phyloP scores from a whole-genome alignment of 2,888 invertebrate genomes.

The Clepsis dumicolana region DNA sequence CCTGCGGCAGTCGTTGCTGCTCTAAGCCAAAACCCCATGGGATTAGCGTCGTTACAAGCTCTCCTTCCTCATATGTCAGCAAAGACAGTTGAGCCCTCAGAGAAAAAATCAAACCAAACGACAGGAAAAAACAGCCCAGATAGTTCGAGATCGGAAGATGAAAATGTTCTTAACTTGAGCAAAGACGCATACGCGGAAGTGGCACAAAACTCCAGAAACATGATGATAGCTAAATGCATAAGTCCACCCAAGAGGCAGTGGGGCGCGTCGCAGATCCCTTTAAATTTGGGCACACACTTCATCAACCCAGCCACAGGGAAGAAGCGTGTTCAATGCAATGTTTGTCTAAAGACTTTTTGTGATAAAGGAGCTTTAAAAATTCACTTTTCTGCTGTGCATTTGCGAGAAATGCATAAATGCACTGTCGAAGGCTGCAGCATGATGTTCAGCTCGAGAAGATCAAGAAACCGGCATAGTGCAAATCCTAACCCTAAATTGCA shows the following conservation, averaged over 20 bases:
- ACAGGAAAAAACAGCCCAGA: slow-evolving; percentile 65
- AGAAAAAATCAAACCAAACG: slow-evolving; percentile 72
- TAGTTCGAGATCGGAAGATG: slow-evolving; percentile 70
- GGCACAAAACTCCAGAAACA: slow-evolving; percentile 76
- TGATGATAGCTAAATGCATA: slow-evolving; percentile 87
- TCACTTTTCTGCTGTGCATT: slow-evolving; percentile 99
- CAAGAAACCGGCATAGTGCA: slow-evolving; percentile 98
- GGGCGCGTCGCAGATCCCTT: slow-evolving; percentile 91
- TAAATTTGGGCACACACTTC: slow-evolving; percentile 95
- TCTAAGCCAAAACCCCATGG: slow-evolving; percentile 86
- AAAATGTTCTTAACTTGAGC: slow-evolving; percentile 79
- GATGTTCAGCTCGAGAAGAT: slow-evolving; percentile 99
- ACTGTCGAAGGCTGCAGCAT: slow-evolving; percentile 99
- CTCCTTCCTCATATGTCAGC: slow-evolving; percentile 87
- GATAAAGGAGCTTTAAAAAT: slow-evolving; percentile 99
- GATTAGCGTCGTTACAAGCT: slow-evolving; percentile 88
- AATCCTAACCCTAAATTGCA: slow-evolving; percentile 99
- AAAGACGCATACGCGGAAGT: slow-evolving; percentile 76
- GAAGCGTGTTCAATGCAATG: slow-evolving; percentile 98
- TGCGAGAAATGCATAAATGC: slow-evolving; percentile 99
- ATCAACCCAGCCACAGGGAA: slow-evolving; percentile 97
- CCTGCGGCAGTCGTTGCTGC: slow-evolving; percentile 89
- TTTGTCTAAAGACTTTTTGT: slow-evolving; percentile 99
- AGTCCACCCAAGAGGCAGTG: slow-evolving; percentile 93
- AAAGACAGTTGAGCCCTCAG: slow-evolving; percentile 72